A percentile compares a stretch with the other conserved stretches of the same genome.
Conservation (phyloP, 2,113 vertebrate genomes). For the Hippolais icterina region DNA sequence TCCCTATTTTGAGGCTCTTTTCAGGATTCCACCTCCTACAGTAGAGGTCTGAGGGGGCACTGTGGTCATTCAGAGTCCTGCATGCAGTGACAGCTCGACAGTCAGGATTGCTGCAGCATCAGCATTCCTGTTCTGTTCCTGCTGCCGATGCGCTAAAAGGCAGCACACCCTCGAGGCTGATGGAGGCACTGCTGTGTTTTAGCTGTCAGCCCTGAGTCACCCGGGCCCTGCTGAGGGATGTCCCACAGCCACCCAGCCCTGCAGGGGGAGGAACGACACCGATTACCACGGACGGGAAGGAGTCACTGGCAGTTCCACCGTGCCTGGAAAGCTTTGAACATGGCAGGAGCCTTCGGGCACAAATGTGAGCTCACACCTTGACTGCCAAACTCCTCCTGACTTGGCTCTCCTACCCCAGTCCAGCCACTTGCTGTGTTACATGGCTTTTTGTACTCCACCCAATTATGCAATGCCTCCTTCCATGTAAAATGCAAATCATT, state of each 20-base stretch:
- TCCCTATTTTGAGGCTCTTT: background rate
- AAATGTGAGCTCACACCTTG: background rate
- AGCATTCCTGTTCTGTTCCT: background rate
- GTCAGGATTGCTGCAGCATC: background rate
- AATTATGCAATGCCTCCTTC: background rate
- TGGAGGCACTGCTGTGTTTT: background rate
- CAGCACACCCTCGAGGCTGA: background rate
- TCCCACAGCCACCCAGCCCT: background rate
- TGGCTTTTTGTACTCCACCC: background rate
- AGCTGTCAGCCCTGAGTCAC: background rate
- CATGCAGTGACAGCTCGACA: rapidly evolving
- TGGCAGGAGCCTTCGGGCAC: background rate
- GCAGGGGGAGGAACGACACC: background rate
- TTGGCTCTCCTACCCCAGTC: background rate
- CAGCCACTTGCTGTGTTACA: background rate
- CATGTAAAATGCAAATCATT: background rate
- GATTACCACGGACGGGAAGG: rapidly evolving
- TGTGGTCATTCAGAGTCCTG: background rate
- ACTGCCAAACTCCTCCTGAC: background rate
- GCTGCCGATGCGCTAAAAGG: background rate
- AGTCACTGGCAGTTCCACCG: background rate
- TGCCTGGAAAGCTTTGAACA: background rate
- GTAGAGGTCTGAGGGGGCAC: background rate
- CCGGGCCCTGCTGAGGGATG: background rate
- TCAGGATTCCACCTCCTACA: background rate